phyloP scores from a whole-genome alignment of 2,113 vertebrate species.

The Engraulis encrasicolus region DNA sequence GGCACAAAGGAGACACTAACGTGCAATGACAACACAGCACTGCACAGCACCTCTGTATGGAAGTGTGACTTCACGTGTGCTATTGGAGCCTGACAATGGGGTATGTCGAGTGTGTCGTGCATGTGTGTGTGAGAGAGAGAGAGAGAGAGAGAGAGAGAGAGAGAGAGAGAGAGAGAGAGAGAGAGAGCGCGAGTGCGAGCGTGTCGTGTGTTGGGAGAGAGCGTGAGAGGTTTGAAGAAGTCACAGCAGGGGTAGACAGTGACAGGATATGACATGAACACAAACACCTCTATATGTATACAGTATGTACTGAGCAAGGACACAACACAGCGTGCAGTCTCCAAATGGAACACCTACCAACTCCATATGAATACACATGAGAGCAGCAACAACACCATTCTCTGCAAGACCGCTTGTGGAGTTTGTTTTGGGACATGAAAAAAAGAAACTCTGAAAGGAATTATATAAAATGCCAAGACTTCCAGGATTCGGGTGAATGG shows the following conservation, averaged over 20 bases:
- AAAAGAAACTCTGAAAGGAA: background rate
- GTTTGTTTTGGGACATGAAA: background rate
- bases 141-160: too few relatives aligned
- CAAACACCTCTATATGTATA: background rate
- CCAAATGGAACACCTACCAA: background rate
- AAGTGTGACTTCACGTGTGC: background rate
- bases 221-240: too few relatives aligned
- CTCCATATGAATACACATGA: background rate
- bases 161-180: too few relatives aligned
- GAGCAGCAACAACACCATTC: background rate
- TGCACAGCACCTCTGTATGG: background rate
- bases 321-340: background rate
- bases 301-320: background rate
- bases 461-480: background rate
- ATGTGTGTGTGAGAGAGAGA: too few relatives aligned
- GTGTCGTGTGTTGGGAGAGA: too few relatives aligned
- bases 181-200: too few relatives aligned
- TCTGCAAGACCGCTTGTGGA: background rate
- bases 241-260: background rate
- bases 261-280: background rate
- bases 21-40: background rate
- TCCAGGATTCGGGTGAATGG: background rate
- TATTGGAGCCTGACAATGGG: background rate
- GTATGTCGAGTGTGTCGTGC: background rate
- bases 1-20: background rate